phyloP scores from a whole-genome alignment of 2,888 invertebrate species.

The Drosophila yooni region DNA sequence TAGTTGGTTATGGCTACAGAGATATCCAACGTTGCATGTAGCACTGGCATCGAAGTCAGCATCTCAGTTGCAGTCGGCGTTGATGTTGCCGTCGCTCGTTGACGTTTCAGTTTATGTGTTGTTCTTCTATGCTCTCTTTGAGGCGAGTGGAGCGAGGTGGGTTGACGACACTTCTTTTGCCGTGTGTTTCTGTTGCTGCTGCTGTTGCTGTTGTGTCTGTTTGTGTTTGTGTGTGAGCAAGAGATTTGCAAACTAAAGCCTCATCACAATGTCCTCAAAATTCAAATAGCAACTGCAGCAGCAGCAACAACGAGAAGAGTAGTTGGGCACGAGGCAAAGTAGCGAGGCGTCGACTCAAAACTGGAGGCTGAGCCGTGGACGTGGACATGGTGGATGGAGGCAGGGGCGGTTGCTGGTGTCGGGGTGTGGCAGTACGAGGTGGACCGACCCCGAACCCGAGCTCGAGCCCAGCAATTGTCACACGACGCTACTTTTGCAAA shows the following conservation, averaged over 20 bases:
- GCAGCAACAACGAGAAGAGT: slow-evolving; percentile 46
- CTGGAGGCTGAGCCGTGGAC: slow-evolving; percentile 33
- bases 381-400: background rate
- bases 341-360: slow-evolving; percentile 54
- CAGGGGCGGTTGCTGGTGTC: background rate
- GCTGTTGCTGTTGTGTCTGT: slow-evolving; percentile 15
- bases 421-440: background rate
- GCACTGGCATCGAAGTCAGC: slow-evolving; percentile 47
- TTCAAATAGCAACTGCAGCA: slow-evolving; percentile 76
- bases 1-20: slow-evolving; percentile 35
- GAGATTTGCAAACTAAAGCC: slow-evolving; percentile 83
- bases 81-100: slow-evolving; percentile 57
- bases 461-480: slow-evolving; percentile 71
- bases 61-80: slow-evolving; percentile 35
- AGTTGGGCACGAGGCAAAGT: slow-evolving; percentile 62
- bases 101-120: slow-evolving; percentile 55
- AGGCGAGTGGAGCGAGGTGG: slow-evolving; percentile 3
- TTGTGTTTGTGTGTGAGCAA: slow-evolving; percentile 58
- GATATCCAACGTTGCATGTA: slow-evolving; percentile 50
- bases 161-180: slow-evolving; percentile 37
- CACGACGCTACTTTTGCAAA: slow-evolving; percentile 81
- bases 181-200: slow-evolving; percentile 31
- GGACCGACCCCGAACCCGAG: slow-evolving; percentile 11
- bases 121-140: slow-evolving; percentile 26
- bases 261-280: slow-evolving; percentile 82